Evolutionary conservation across 2,113 vertebrate species (phyloP), one percentile per base, ranked within the genome.

Genomic region (Gallinago paraguaiae): DNA sequence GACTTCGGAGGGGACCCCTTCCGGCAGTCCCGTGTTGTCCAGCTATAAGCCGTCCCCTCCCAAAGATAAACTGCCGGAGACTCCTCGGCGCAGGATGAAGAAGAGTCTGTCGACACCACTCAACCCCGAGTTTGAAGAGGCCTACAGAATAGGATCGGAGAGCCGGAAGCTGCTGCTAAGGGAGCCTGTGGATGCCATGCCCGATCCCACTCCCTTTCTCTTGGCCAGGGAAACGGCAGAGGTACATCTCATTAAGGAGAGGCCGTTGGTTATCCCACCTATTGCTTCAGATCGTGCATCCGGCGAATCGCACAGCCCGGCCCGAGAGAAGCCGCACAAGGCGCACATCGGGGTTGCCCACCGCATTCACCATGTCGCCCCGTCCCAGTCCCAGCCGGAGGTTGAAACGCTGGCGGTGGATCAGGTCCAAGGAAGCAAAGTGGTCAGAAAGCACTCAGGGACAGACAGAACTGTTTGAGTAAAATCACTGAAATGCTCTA

Each of bases 61-160:
- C 97, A 97, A 98, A 97, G 98, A 99, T 81, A 94, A 98, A 98
- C 95, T 98, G 97, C 97, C 98, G 0, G 98, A 99, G 51, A 99
- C 98, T 0, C 98, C 98, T 0, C 98, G 98, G 84, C 98, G 98
- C 56, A 98, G 99, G 37, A 99, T 99, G 99, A 99, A 99, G 96
- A 99, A 99, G 98, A 99, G 99, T 78, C 98, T 99, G 43, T 99
- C 99, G 0, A 99, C 99, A 4, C 99, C 99, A 0, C 98, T 99
- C 79, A 99, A 99, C 98, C 98, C 99, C 0, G 99, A 99, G 93
- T 98, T 99, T 14, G 99, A 99, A 10, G 99, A 99, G 97, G 98
- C 99, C 93, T 99, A 99, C 98, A 97, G 99, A 84, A 97, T 98
- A 18, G 99, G 99, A 11, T 80, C 98, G 0, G 99, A 99, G 15